These are phyloP conservation scores for Cardiocondyla obscurior DNA, from an alignment of 1,140 invertebrate genomes.

Conservation along the genomic window DNA sequence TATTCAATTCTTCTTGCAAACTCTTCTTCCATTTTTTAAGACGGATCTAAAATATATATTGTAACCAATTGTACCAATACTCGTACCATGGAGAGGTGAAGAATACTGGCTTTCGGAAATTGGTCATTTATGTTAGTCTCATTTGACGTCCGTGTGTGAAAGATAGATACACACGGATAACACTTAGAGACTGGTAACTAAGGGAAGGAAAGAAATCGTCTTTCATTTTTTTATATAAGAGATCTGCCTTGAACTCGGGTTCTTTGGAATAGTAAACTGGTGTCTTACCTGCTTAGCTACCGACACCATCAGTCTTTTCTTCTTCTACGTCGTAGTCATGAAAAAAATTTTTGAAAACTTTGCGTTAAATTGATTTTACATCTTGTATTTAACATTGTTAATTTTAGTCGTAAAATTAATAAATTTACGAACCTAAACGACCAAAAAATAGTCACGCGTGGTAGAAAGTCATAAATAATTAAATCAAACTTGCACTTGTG, in stretches of 20 bases:
- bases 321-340: neutral
- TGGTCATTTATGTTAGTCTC: conserved; percentile 66
- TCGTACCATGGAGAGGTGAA: conserved; percentile 44
- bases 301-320: too few relatives aligned
- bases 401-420: conserved; percentile 6
- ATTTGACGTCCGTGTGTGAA: conserved; percentile 64
- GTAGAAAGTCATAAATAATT: neutral
- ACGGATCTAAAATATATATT: too few relatives aligned
- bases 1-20: too few relatives aligned
- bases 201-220: neutral
- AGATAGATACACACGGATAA: conserved; percentile 56
- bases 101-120: conserved; percentile 61
- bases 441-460: neutral
- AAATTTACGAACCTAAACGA: neutral
- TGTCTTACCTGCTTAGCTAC: neutral
- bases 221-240: neutral
- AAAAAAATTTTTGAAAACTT: neutral
- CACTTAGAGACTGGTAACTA: conserved; percentile 63
- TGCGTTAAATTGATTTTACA: too few relatives aligned
- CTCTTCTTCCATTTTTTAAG: too few relatives aligned
- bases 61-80: conserved; percentile 62
- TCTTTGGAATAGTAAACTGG: neutral
- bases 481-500: neutral
- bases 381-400: neutral
- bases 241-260: conserved; percentile 35